phyloP scores from a whole-genome alignment of 37 sponge, comb jelly and placozoan species.

The Bolinopsis microptera region DNA sequence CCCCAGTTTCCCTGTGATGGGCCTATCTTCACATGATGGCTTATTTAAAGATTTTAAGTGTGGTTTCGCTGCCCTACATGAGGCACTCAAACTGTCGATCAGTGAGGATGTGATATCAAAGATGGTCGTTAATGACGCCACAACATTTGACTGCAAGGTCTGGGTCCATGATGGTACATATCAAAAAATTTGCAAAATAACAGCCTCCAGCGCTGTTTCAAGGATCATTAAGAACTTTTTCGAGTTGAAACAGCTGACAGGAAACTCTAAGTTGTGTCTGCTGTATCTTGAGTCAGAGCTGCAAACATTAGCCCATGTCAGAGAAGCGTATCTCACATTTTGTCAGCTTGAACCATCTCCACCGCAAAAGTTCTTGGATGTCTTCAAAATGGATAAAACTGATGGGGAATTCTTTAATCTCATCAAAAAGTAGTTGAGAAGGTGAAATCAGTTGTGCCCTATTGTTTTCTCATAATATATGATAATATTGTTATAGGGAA shows the following conservation, averaged over 20 bases:
- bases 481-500: not conserved
- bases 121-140: slow-evolving; percentile 56
- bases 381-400: slow-evolving; percentile 40
- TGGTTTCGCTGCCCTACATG: slow-evolving; percentile 45
- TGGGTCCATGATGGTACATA: slow-evolving; percentile 51
- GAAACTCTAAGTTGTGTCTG: slow-evolving; percentile 56
- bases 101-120: not conserved
- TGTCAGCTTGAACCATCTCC: slow-evolving; percentile 26
- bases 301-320: slow-evolving; percentile 22
- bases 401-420: slow-evolving; percentile 58
- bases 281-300: slow-evolving; percentile 36
- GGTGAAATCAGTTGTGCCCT: not conserved
- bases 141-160: slow-evolving; percentile 1
- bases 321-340: slow-evolving; percentile 56
- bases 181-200: slow-evolving; percentile 3
- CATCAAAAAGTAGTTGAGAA: slow-evolving; percentile 35
- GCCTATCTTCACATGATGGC: not conserved
- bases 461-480: not conserved
- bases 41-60: slow-evolving; percentile 31
- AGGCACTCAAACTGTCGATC: slow-evolving; percentile 24
- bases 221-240: slow-evolving; percentile 35
- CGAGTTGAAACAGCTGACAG: slow-evolving; percentile 32
- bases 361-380: slow-evolving; percentile 23
- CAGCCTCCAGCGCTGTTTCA: not conserved
- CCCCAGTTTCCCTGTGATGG: slow-evolving; percentile 43